These are phyloP conservation scores for Orthonychiurus folsomi DNA, from an alignment of 2,888 invertebrate genomes.

Conservation along the genomic window DNA sequence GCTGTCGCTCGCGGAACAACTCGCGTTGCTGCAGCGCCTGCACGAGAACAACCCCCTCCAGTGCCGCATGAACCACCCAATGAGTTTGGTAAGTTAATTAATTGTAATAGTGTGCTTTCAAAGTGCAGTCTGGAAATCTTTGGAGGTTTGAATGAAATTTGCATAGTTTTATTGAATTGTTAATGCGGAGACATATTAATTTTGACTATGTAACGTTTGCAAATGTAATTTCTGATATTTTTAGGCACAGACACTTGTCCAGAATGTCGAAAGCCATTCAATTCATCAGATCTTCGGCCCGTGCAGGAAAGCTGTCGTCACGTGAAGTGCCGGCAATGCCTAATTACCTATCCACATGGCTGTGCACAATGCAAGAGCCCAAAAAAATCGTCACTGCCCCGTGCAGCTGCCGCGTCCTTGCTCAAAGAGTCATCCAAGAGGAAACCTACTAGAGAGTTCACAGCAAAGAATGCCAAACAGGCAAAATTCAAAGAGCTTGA, in stretches of 20 bases:
- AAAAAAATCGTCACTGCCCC: constrained; percentile 7
- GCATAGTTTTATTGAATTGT: too few relatives aligned
- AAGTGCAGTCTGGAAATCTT: too few relatives aligned
- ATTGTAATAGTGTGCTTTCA: too few relatives aligned
- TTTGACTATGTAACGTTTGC: too few relatives aligned
- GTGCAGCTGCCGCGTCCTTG: neutral
- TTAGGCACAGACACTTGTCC: constrained; percentile 29
- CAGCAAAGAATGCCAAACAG: neutral
- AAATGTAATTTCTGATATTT: too few relatives aligned
- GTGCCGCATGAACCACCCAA: too few relatives aligned
- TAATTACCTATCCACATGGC: constrained; percentile 31
- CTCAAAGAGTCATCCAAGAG: neutral
- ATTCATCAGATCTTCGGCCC: constrained; percentile 23
- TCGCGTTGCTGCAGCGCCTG: too few relatives aligned
- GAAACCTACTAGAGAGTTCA: neutral
- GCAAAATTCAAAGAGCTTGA: neutral
- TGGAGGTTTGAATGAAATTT: too few relatives aligned
- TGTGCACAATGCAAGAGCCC: constrained; percentile 30
- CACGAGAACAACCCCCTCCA: too few relatives aligned
- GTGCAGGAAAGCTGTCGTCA: constrained; percentile 35
- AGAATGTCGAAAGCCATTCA: constrained; percentile 28
- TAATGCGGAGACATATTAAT: too few relatives aligned
- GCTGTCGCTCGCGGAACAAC: too few relatives aligned
- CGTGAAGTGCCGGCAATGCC: constrained; percentile 33
- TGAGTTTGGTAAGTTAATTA: too few relatives aligned